Evolutionary conservation across 2,113 vertebrate species (phyloP).

Genomic region (Gymnobelideus leadbeateri): DNA sequence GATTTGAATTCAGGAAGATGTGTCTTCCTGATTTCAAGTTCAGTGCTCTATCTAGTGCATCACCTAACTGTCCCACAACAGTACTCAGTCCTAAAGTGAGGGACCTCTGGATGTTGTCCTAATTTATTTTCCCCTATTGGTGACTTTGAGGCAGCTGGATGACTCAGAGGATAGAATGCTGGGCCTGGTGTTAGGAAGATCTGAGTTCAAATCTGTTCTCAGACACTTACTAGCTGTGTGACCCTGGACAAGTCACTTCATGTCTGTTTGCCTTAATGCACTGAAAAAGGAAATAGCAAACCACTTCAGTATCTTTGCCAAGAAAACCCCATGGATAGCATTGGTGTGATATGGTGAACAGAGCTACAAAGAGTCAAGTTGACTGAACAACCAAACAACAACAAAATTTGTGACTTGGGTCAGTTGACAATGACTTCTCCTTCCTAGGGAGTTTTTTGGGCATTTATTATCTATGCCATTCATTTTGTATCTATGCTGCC

Average conservation of each 20-base stretch:
- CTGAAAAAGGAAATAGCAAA: neutral
- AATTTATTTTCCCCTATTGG: neutral
- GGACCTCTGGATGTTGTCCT: neutral
- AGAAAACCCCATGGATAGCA: neutral
- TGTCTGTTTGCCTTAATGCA: neutral
- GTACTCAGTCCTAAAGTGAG: neutral
- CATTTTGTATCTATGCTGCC: neutral
- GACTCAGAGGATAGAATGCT: neutral
- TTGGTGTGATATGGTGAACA: neutral
- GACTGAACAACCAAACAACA: neutral
- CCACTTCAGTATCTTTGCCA: neutral
- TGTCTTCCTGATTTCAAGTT: neutral
- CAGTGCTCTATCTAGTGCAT: neutral
- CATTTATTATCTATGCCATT: neutral
- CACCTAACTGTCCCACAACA: neutral
- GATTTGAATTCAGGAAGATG: neutral
- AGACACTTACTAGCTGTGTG: neutral
- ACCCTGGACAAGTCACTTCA: neutral
- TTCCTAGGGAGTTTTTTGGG: neutral
- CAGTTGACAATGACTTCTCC: neutral
- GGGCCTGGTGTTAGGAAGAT: neutral
- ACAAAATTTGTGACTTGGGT: neutral
- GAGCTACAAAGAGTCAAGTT: neutral
- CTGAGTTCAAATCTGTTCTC: neutral
- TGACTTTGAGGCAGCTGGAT: neutral